A percentile compares a stretch with the other conserved stretches of the same genome.
phyloP scores from a whole-genome alignment of 1,140 invertebrate genomes.

The Drosophila malerkotliana region DNA sequence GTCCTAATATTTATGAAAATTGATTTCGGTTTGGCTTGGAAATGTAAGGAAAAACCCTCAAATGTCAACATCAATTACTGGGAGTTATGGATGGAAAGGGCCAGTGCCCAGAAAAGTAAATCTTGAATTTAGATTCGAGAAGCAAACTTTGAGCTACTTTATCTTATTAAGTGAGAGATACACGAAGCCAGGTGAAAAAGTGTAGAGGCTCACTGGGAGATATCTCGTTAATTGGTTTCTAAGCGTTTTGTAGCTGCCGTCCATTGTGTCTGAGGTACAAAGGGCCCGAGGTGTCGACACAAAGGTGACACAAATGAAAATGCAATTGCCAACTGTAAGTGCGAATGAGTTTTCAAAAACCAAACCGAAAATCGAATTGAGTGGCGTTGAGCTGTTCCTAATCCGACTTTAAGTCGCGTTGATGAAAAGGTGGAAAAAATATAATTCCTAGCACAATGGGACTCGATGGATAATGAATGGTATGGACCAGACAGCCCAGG shows the following conservation, averaged over 20 bases:
- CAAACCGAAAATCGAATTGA: slow-evolving; percentile 32
- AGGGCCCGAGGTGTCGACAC: slow-evolving; percentile 64
- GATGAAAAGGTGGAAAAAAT: slow-evolving; percentile 58
- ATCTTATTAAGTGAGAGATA: neutral
- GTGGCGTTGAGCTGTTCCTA: slow-evolving; percentile 44
- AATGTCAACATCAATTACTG: slow-evolving; percentile 75
- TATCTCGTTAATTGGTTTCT: slow-evolving; percentile 72
- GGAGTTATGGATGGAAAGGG: slow-evolving; percentile 36
- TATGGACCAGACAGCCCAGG: neutral
- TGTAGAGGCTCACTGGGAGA: slow-evolving; percentile 11
- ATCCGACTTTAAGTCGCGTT: slow-evolving; percentile 47
- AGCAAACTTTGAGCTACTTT: neutral
- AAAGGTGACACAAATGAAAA: slow-evolving; percentile 54
- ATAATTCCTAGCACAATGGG: slow-evolving; percentile 47
- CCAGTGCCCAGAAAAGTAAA: too few species aligned
- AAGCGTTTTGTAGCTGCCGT: slow-evolving; percentile 58
- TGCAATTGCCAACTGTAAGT: slow-evolving; percentile 48
- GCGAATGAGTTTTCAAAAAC: slow-evolving; percentile 53
- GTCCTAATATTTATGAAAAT: slow-evolving; percentile 82
- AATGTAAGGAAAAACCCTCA: slow-evolving; percentile 43
- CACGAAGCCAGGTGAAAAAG: slow-evolving; percentile 50
- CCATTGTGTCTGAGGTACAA: slow-evolving; percentile 51
- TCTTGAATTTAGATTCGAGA: too few species aligned
- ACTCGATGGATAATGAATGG: slow-evolving; percentile 14
- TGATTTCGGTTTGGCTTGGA: slow-evolving; percentile 57